Conservation (phyloP, 2,888 invertebrate species). For the Lochmaea capreae region DNA sequence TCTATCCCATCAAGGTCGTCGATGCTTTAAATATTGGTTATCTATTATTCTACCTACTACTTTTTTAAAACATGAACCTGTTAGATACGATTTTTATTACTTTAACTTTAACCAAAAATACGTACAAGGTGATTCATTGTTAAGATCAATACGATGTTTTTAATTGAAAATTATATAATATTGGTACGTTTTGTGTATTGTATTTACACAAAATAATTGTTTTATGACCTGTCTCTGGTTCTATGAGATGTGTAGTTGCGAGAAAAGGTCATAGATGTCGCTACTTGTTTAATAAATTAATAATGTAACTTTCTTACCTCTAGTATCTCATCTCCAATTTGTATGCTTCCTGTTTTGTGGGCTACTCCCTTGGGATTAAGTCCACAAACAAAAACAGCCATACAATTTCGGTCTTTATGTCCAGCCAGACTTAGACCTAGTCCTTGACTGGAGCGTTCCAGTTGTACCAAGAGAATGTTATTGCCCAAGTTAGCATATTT, state of each 20-base stretch:
- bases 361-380: slow-evolving; percentile 90
- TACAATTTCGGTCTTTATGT: slow-evolving; percentile 91
- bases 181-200: too few relatives aligned
- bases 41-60: slow-evolving; percentile 1
- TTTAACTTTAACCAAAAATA: background rate
- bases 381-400: slow-evolving; percentile 98
- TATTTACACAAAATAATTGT: too few relatives aligned
- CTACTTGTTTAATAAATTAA: background rate
- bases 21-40: background rate
- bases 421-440: slow-evolving; percentile 95
- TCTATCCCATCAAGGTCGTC: background rate
- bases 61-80: background rate
- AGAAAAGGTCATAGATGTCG: too few relatives aligned
- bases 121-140: background rate
- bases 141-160: background rate
- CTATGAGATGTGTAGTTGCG: too few relatives aligned
- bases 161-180: too few relatives aligned
- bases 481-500: slow-evolving; percentile 87
- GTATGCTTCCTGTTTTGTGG: slow-evolving; percentile 78
- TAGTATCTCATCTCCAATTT: slow-evolving; percentile 93
- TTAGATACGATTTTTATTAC: background rate
- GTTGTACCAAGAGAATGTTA: slow-evolving; percentile 77
- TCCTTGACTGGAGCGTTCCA: slow-evolving; percentile 80
- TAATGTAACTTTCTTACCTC: slow-evolving; percentile 72
- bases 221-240: too few relatives aligned